Evolutionary conservation across 1,140 invertebrate genomes (phyloP).

Genomic region (Ostrea edulis): DNA sequence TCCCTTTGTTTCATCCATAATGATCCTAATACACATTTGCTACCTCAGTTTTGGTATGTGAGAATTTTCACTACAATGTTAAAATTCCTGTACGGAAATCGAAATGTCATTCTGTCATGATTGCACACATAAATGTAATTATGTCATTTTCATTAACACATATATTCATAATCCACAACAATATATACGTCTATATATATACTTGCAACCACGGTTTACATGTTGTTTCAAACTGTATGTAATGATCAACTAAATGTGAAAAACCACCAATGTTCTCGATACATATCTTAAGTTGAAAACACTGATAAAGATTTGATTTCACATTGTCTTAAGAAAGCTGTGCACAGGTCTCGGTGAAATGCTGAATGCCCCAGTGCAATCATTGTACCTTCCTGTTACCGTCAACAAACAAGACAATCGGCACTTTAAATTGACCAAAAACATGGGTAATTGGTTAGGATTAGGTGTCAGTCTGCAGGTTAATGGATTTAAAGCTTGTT

Average conservation of each 20-base stretch:
- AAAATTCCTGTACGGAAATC: background rate
- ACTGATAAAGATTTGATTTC: background rate
- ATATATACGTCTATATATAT: background rate
- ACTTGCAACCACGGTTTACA: background rate
- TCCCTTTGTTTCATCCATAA: no score
- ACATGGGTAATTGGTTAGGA: background rate
- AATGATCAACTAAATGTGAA: background rate
- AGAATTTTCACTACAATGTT: background rate
- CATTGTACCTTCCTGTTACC: background rate
- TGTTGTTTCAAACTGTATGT: background rate
- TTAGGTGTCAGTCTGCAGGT: background rate
- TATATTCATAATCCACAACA: background rate
- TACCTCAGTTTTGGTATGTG: no score
- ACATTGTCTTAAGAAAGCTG: conserved; percentile 12
- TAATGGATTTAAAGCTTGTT: background rate
- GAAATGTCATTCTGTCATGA: background rate
- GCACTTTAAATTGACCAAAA: conserved; percentile 21
- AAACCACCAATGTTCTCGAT: background rate
- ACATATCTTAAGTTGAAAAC: background rate
- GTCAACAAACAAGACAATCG: conserved; percentile 10
- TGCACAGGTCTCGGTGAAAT: background rate
- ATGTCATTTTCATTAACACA: background rate
- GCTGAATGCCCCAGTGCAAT: background rate
- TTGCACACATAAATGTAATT: background rate
- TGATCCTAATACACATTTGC: no score